These are phyloP conservation scores for Pantherophis alleghaniensis DNA, from an alignment of 2,797 vertebrate genomes.

Conservation along the genomic window DNA sequence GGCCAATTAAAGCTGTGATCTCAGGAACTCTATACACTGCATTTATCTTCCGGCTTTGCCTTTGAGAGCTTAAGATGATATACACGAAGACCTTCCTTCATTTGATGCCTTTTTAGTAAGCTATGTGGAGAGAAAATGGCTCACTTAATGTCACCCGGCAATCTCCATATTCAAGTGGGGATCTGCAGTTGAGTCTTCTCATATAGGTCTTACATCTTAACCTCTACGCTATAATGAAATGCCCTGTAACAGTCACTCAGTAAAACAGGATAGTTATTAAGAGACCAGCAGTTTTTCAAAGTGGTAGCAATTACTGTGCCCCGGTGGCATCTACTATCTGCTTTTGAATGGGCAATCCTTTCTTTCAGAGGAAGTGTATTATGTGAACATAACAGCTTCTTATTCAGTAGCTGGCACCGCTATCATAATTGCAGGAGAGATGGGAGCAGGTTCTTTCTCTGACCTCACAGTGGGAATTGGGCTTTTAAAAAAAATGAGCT, in stretches of 20 bases:
- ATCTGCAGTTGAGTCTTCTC: neutral
- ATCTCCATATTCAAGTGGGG: neutral
- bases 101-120: neutral
- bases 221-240: neutral
- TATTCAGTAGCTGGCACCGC: neutral
- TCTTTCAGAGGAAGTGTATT: neutral
- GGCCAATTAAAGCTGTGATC: neutral
- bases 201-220: neutral
- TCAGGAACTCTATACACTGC: neutral
- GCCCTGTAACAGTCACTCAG: neutral
- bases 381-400: neutral
- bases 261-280: neutral
- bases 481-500: neutral
- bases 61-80: neutral
- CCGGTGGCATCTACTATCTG: neutral
- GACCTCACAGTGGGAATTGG: neutral
- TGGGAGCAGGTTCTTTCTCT: neutral
- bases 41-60: neutral
- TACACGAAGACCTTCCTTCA: neutral
- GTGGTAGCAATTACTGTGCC: constrained; percentile 5
- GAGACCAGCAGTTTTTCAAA: constrained; percentile 4
- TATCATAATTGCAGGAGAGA: neutral
- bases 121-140: neutral
- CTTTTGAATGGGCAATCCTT: neutral
- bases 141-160: neutral